Evolutionary conservation across 1,140 invertebrate species (phyloP).

Genomic region (Bombus sylvicola): DNA sequence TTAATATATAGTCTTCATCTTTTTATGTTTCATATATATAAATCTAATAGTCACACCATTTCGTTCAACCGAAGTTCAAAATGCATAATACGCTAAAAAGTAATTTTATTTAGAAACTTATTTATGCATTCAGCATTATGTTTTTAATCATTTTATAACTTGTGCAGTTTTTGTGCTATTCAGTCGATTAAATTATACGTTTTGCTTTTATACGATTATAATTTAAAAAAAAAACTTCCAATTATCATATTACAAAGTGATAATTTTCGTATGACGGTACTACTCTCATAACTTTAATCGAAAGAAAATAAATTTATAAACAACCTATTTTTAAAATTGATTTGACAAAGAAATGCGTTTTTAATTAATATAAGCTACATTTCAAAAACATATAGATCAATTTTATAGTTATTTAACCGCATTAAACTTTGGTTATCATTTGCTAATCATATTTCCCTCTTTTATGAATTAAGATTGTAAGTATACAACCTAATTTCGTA

Average conservation of each 20-base stretch:
- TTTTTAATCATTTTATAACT: slow-evolving; percentile 12
- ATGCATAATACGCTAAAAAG: background rate
- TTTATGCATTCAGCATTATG: slow-evolving; percentile 5
- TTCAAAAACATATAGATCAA: slow-evolving; percentile 55
- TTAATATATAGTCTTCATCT: background rate
- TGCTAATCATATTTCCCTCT: slow-evolving; percentile 49
- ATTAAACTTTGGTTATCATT: slow-evolving; percentile 61
- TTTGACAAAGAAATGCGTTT: slow-evolving; percentile 41
- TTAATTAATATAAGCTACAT: slow-evolving; percentile 58
- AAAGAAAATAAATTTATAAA: slow-evolving; percentile 9
- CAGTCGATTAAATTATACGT: background rate
- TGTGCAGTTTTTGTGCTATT: slow-evolving; percentile 48
- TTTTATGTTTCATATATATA: background rate
- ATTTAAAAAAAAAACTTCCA: background rate
- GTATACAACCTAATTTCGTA: slow-evolving; percentile 38
- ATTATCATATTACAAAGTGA: background rate
- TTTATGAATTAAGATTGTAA: slow-evolving; percentile 55
- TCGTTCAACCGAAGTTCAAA: background rate
- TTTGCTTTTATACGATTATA: background rate
- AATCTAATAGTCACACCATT: background rate
- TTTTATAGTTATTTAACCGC: slow-evolving; percentile 59
- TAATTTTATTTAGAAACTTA: slow-evolving; percentile 16
- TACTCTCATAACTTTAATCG: background rate
- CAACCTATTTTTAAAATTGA: background rate
- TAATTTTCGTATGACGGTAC: background rate